Conservation (phyloP, 2,888 invertebrate genomes). For the Branchipolynoe longqiensis region DNA sequence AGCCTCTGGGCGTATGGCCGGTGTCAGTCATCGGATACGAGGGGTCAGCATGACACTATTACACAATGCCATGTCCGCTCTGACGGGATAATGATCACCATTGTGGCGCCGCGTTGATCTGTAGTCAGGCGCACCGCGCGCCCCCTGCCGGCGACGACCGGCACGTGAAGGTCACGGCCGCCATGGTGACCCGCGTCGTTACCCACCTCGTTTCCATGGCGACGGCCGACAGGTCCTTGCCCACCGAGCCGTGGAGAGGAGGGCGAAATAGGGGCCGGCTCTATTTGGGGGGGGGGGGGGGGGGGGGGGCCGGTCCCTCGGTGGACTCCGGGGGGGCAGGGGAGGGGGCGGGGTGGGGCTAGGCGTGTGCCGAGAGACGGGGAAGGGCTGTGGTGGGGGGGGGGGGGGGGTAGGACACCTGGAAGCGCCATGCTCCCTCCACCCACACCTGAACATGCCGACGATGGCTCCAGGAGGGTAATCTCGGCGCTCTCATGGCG, state of each 20-base stretch:
- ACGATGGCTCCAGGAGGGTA: too few species aligned
- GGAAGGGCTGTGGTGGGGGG: too few species aligned
- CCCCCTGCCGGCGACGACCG: not conserved
- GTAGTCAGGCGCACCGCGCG: not conserved
- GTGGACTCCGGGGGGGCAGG: too few species aligned
- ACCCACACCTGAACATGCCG: too few species aligned
- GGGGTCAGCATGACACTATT: not conserved
- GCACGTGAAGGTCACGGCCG: slow-evolving; percentile 41
- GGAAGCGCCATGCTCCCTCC: too few species aligned
- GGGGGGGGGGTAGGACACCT: too few species aligned
- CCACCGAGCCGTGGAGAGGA: not conserved
- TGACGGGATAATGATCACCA: slow-evolving; percentile 12
- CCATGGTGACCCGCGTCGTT: slow-evolving; percentile 39
- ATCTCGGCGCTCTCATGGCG: too few species aligned
- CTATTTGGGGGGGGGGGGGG: not conserved
- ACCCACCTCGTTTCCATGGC: slow-evolving; percentile 9
- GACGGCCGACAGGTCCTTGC: slow-evolving; percentile 9
- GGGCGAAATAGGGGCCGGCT: not conserved
- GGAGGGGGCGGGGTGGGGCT: too few species aligned
- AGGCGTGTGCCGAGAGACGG: too few species aligned
- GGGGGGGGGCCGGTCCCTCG: too few species aligned
- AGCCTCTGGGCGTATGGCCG: too few species aligned
- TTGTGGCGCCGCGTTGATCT: slow-evolving; percentile 26
- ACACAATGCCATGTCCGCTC: not conserved
- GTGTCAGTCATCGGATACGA: slow-evolving; percentile 16